Evolutionary conservation across 2,888 invertebrate species (phyloP).

Genomic region (Eilema griseolum): DNA sequence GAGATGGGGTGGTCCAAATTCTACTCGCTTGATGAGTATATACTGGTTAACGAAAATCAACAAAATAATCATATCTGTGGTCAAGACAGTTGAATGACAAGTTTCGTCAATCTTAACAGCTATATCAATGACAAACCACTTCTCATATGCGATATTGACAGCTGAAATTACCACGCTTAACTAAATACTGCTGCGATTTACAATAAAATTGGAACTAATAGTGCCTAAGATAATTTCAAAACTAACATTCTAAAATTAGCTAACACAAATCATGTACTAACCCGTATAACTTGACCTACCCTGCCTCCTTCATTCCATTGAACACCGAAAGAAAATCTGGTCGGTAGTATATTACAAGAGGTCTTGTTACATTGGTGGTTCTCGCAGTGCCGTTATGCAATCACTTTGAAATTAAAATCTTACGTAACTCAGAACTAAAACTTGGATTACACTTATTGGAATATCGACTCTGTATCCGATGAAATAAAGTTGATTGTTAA

Average conservation of each 20-base stretch:
- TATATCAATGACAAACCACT: not conserved
- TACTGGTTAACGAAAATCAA: no score
- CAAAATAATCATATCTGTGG: no score
- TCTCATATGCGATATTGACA: not conserved
- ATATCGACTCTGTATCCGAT: conserved; percentile 38
- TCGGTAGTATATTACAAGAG: conserved; percentile 55
- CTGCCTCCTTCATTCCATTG: conserved; percentile 37
- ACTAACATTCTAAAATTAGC: conserved; percentile 75
- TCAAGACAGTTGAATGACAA: not conserved
- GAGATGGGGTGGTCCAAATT: no score
- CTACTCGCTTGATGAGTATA: no score
- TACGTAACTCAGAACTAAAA: conserved; percentile 78
- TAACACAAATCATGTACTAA: conserved; percentile 61
- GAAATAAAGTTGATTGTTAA: conserved; percentile 39
- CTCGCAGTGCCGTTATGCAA: conserved; percentile 76
- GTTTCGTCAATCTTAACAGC: not conserved
- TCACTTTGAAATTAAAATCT: conserved; percentile 77
- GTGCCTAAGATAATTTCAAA: conserved; percentile 66
- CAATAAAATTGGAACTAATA: conserved; percentile 49
- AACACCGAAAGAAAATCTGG: conserved; percentile 36
- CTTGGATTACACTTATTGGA: conserved; percentile 44
- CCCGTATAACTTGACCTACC: conserved; percentile 54
- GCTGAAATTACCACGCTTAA: not conserved
- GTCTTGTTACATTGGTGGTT: conserved; percentile 62
- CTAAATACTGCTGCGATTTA: not conserved